phyloP scores from a whole-genome alignment of 2,888 invertebrate genomes.

The Nemoura dubitans region DNA sequence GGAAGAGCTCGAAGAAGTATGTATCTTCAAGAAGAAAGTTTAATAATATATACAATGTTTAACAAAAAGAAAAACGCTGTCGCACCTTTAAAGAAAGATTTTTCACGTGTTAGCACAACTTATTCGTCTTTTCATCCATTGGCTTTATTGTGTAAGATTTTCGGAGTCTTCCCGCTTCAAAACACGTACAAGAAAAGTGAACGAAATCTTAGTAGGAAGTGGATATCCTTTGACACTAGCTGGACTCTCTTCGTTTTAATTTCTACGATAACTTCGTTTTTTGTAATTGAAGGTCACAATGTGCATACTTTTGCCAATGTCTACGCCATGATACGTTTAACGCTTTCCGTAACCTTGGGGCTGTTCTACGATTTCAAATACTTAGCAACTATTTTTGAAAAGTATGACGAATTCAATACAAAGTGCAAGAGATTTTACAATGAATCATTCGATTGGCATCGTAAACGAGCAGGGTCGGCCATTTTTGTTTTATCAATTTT shows the following conservation, averaged over 20 bases:
- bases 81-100: neutral
- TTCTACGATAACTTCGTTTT: neutral
- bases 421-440: neutral
- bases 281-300: neutral
- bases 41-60: neutral
- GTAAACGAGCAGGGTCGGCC: neutral
- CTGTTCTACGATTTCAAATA: neutral
- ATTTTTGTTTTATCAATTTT: neutral
- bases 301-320: neutral
- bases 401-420: neutral
- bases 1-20: neutral
- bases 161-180: neutral
- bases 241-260: neutral
- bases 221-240: neutral
- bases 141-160: neutral
- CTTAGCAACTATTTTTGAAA: neutral
- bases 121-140: neutral
- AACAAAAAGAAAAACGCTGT: neutral
- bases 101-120: neutral
- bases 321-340: neutral
- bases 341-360: neutral
- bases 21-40: neutral
- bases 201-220: neutral
- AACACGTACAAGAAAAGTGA: neutral
- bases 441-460: neutral